Conservation (phyloP, 2,797 vertebrate genomes). For the Acrocephalus scirpaceus region DNA sequence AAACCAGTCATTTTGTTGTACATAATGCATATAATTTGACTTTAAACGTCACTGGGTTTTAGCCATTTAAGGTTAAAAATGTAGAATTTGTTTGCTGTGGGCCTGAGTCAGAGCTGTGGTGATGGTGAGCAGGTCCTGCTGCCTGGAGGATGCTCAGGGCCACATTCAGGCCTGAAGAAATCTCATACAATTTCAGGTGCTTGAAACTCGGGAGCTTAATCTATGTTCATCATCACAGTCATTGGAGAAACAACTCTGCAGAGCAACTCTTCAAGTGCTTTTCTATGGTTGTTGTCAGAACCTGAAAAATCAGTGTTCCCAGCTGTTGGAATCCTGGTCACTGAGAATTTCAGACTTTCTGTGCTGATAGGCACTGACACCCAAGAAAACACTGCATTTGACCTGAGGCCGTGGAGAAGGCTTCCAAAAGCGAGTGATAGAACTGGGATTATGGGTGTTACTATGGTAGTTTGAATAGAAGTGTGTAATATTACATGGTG, state of each 20-base stretch:
- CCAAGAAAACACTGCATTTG: too few relatives aligned
- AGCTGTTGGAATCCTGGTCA: too few relatives aligned
- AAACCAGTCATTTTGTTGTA: background rate
- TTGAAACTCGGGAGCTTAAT: background rate
- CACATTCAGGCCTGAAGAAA: background rate
- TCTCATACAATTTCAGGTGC: background rate
- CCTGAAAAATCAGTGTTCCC: background rate
- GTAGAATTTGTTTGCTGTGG: background rate
- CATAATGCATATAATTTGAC: background rate
- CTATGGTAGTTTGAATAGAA: too few relatives aligned
- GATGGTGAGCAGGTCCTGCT: background rate
- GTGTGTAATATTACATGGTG: too few relatives aligned
- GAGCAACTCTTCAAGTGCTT: background rate
- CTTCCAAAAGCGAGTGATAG: too few relatives aligned
- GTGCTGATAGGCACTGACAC: too few relatives aligned
- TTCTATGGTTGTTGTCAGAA: background rate
- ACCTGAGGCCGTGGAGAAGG: too few relatives aligned
- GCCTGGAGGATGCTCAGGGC: background rate
- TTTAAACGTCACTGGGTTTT: background rate
- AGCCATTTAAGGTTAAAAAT: background rate
- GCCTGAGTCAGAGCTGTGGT: background rate
- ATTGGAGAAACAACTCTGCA: background rate
- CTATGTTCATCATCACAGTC: background rate
- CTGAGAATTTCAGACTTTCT: too few relatives aligned
- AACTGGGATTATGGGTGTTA: too few relatives aligned